Conservation (phyloP, 2,113 vertebrate genomes). For the Thalassoma bifasciatum region DNA sequence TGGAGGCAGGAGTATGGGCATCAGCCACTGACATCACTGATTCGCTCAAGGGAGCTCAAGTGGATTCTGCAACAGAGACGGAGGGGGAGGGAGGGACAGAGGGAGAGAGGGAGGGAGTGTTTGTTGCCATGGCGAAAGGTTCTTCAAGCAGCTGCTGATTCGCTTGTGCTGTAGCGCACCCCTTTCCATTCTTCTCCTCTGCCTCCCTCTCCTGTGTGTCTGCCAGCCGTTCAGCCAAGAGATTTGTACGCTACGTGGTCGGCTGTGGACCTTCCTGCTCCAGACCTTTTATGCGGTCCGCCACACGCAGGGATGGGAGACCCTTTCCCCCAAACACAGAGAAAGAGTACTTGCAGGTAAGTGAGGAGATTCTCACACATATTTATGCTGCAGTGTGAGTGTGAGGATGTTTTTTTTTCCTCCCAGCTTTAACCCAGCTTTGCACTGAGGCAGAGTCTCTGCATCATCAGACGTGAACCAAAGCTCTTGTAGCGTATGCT, state of each 20-base stretch:
- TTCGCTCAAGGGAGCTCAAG: slow-evolving; percentile 87
- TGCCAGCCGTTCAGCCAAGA: slow-evolving; percentile 90
- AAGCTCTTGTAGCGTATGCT: slow-evolving; percentile 35
- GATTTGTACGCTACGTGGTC: slow-evolving; percentile 89
- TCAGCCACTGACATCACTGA: slow-evolving; percentile 91
- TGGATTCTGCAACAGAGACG: slow-evolving; percentile 80
- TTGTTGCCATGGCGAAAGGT: slow-evolving; percentile 96
- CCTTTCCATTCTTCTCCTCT: slow-evolving; percentile 65
- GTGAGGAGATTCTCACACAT: slow-evolving; percentile 25
- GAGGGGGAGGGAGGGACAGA: slow-evolving; percentile 62
- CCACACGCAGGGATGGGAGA: slow-evolving; percentile 94
- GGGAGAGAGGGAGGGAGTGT: slow-evolving; percentile 83
- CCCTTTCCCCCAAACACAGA: slow-evolving; percentile 87
- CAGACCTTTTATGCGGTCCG: slow-evolving; percentile 96
- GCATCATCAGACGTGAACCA: slow-evolving; percentile 47
- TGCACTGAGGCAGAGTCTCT: slow-evolving; percentile 42
- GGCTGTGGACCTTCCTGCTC: slow-evolving; percentile 96
- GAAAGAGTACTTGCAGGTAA: slow-evolving; percentile 92
- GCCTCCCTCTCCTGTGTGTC: slow-evolving; percentile 43
- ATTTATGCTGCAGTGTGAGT: slow-evolving; percentile 38
- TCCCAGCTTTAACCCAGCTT: slow-evolving; percentile 18
- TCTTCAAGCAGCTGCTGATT: slow-evolving; percentile 98
- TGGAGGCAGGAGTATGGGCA: slow-evolving; percentile 54
- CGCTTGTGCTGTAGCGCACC: slow-evolving; percentile 83
- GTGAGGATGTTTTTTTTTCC: slow-evolving; percentile 20